Percentiles rank a stretch among this genome's conserved stretches.
These are phyloP conservation scores for Sebastes alutus DNA, from an alignment of 2,797 vertebrate species.

Conservation along the genomic window DNA sequence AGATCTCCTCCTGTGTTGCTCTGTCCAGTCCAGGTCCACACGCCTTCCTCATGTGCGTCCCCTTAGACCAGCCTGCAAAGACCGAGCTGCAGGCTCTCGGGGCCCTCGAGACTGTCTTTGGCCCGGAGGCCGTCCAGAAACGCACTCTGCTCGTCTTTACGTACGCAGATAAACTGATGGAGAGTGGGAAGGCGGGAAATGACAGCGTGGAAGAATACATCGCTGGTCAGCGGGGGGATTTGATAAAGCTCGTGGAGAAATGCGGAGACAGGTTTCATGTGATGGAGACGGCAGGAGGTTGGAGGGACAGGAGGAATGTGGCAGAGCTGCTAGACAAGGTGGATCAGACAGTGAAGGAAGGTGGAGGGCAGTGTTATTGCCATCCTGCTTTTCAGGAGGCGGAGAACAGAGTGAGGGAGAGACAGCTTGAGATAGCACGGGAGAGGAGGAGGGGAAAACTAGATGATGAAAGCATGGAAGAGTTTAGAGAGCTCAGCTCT, in stretches of 20 bases:
- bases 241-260: constrained; percentile 81
- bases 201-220: constrained; percentile 76
- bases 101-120: constrained; percentile 70
- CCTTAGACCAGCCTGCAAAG: constrained; percentile 76
- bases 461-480: constrained; percentile 10
- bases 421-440: constrained; percentile 62
- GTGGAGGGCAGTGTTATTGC: constrained; percentile 73
- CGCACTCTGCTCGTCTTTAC: constrained; percentile 82
- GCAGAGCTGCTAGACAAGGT: constrained; percentile 80
- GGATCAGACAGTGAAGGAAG: constrained; percentile 77
- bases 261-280: constrained; percentile 83
- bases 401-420: constrained; percentile 68
- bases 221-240: constrained; percentile 63
- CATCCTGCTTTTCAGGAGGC: constrained; percentile 74
- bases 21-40: constrained; percentile 82
- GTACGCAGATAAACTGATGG: constrained; percentile 63
- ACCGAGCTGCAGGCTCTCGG: constrained; percentile 65
- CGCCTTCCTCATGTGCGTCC: constrained; percentile 81
- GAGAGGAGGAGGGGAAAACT: constrained; percentile 30
- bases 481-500: constrained; percentile 6
- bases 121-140: constrained; percentile 54
- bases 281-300: constrained; percentile 49
- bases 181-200: constrained; percentile 28
- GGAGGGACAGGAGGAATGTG: constrained; percentile 31
- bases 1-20: constrained; percentile 78